Percentiles rank a stretch among this genome's conserved stretches.
phyloP scores from a whole-genome alignment of 2,797 vertebrate species.

The Phyllotis vaccarum region DNA sequence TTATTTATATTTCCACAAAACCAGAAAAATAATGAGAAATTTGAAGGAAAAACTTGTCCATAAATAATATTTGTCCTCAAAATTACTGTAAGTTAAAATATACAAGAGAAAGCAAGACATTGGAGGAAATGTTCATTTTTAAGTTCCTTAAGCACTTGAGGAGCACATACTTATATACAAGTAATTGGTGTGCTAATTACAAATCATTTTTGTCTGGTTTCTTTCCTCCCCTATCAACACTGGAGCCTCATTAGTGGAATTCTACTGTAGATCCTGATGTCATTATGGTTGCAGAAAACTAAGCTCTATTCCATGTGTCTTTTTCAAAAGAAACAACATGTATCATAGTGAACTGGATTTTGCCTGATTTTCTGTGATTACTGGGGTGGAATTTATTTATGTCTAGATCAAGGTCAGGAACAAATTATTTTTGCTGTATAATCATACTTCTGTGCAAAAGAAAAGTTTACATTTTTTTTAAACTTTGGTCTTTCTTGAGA shows the following conservation, averaged over 20 bases:
- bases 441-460: slow-evolving; percentile 54
- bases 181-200: slow-evolving; percentile 78
- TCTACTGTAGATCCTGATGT: slow-evolving; percentile 59
- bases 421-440: slow-evolving; percentile 69
- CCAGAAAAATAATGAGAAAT: background rate
- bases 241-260: slow-evolving; percentile 65
- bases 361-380: slow-evolving; percentile 72
- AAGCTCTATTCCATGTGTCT: slow-evolving; percentile 72
- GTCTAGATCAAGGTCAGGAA: slow-evolving; percentile 77
- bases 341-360: slow-evolving; percentile 44
- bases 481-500: slow-evolving; percentile 59
- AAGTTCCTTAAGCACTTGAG: slow-evolving; percentile 49
- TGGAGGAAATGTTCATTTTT: slow-evolving; percentile 59
- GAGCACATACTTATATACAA: slow-evolving; percentile 48
- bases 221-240: slow-evolving; percentile 61
- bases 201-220: slow-evolving; percentile 61
- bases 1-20: slow-evolving; percentile 34
- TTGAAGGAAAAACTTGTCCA: slow-evolving; percentile 17
- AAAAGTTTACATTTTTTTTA: slow-evolving; percentile 66
- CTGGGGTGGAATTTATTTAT: slow-evolving; percentile 74
- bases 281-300: slow-evolving; percentile 68
- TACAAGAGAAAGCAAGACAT: slow-evolving; percentile 21
- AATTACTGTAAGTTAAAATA: background rate
- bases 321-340: slow-evolving; percentile 74
- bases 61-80: background rate